A percentile compares a stretch with the other conserved stretches of the same genome.
phyloP scores from a whole-genome alignment of 1,140 invertebrate species.

The Araneus ventricosus region DNA sequence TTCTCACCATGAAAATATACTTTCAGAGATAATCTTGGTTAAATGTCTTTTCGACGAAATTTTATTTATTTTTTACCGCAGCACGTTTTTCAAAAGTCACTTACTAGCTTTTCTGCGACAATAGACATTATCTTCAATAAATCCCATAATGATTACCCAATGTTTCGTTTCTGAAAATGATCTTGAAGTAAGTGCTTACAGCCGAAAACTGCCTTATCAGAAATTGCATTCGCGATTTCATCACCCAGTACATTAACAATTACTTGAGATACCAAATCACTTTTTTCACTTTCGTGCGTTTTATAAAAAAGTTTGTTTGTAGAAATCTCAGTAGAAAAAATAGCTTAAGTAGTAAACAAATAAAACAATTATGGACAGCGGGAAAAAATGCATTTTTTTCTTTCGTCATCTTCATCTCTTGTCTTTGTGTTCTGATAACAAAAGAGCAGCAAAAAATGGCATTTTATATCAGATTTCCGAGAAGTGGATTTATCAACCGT shows the following conservation, averaged over 20 bases:
- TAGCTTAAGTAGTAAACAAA: neutral
- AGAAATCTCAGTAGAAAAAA: too few relatives aligned
- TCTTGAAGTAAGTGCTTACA: neutral
- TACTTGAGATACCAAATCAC: neutral
- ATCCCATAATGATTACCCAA: neutral
- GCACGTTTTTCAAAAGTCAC: neutral
- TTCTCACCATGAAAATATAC: too few relatives aligned
- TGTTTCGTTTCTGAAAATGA: neutral
- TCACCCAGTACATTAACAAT: neutral
- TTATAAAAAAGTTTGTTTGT: neutral
- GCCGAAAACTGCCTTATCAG: neutral
- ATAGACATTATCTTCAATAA: neutral
- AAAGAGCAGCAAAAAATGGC: neutral
- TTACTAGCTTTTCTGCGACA: neutral
- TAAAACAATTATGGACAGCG: neutral
- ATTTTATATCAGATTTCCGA: constrained; percentile 53
- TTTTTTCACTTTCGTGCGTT: neutral
- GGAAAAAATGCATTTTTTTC: neutral
- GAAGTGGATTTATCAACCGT: constrained; percentile 37
- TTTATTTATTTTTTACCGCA: neutral
- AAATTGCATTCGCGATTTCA: neutral
- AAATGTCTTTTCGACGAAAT: too few relatives aligned
- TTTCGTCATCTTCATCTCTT: neutral
- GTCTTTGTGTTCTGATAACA: constrained; percentile 21
- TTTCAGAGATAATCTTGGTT: too few relatives aligned